Base-by-base conservation (phyloP, 2,113 vertebrate species). In the Chaetura pelagica region DNA sequence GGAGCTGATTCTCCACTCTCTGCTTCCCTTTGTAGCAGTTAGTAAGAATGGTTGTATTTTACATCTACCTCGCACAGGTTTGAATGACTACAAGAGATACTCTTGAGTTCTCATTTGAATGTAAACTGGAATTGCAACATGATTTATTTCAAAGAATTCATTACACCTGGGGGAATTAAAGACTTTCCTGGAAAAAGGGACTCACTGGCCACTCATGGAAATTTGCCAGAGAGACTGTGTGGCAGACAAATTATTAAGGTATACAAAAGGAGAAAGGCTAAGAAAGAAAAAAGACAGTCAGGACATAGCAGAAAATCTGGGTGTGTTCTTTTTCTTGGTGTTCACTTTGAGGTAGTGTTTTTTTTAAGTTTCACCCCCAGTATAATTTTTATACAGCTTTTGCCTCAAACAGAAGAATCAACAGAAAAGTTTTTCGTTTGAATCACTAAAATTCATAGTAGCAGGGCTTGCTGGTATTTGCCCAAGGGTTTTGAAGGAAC, bases 91-190 rank as follows among this genome's bases (percentile, higher is more conserved):
- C 58, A 64, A 89, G 89, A 57, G 34, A 68, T 48, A 23, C 18
- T 48, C 78, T 66, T 66, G 23, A 52, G 49, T 69, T 94, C 84
- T 76, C 74, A 59, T 91, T 69, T 73, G n/a, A 89, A 87, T 93
- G 87, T 74, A 91, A 87, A 73, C 62, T 68, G 81, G 87, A 93
- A 49, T 59, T 51, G 26, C 42, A 51, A 73, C n/a, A 26, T 85
- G 58, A 91, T 83, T 93, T 93, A 46, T 91, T 87, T 85, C 57
- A 57, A 44, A 73, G 82, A 61, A 86, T 86, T 92, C 62, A 12
- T 35, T 87, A 62, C 54, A 35, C 58, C 62, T 76, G 51, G 22
- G 63, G 73, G 46, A 89, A 62, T 73, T 87, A 73, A 62, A 82
- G 91, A 64, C 49, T 75, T 90, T 54, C 26, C 58, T 44, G 42